phyloP scores from a whole-genome alignment of 2,888 invertebrate species.

The Lobophora halterata region DNA sequence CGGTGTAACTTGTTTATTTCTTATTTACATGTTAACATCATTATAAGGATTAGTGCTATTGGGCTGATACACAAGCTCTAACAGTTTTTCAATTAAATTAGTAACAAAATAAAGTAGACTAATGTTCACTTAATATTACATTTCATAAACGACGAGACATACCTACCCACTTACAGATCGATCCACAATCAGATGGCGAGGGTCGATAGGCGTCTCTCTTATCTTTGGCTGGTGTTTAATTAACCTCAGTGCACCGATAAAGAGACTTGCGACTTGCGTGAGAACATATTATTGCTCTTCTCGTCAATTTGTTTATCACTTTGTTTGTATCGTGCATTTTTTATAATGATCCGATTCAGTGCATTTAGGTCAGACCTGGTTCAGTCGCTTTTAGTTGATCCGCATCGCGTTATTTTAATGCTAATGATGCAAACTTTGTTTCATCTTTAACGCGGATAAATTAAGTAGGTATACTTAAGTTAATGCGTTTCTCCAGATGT shows the following conservation, averaged over 20 bases:
- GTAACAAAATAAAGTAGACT: no score
- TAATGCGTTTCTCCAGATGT: constrained; percentile 1
- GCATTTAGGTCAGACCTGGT: constrained; percentile 34
- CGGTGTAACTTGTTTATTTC: no score
- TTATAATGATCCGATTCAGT: constrained; percentile 23
- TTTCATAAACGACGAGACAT: no score
- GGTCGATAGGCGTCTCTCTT: constrained; percentile 68
- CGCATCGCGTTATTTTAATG: constrained; percentile 19
- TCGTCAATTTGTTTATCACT: constrained; percentile 19
- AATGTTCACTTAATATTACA: no score
- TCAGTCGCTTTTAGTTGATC: constrained; percentile 20
- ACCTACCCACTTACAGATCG: no score
- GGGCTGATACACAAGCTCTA: no score
- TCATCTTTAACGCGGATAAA: constrained; percentile 1
- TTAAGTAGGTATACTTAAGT: neutral
- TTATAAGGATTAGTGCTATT: no score
- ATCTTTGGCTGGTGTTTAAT: constrained; percentile 74
- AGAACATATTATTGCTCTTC: constrained; percentile 47
- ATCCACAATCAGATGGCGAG: constrained; percentile 62
- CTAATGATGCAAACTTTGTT: constrained; percentile 20
- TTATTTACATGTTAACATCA: no score
- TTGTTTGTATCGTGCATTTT: constrained; percentile 25
- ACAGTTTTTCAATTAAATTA: no score
- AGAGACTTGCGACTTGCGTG: constrained; percentile 62
- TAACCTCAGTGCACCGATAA: constrained; percentile 70